Percentiles rank a stretch among this genome's conserved stretches.
phyloP scores from a whole-genome alignment of 2,888 invertebrate species.

The Acanthopleura granulata region DNA sequence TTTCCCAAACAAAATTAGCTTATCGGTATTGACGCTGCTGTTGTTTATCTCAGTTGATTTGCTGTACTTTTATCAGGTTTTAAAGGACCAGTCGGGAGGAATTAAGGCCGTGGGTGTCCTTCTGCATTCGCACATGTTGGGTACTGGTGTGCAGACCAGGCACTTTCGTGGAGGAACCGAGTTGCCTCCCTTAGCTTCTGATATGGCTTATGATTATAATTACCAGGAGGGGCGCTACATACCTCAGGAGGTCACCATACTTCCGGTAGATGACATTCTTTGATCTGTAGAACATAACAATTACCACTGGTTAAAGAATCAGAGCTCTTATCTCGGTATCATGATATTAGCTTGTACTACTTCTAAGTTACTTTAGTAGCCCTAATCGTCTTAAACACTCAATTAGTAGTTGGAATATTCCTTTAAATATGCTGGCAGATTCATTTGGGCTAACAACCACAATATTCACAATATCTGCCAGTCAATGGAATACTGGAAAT shows the following conservation, averaged over 20 bases:
- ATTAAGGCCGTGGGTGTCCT: constrained; percentile 14
- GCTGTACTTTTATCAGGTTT: background rate
- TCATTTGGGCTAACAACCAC: no score
- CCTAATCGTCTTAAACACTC: background rate
- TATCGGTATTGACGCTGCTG: no score
- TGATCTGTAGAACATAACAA: background rate
- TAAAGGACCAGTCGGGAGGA: constrained; percentile 4
- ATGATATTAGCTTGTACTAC: no score
- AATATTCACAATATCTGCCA: no score
- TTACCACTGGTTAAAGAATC: background rate
- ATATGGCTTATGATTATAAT: constrained; percentile 19
- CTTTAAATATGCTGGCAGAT: no score
- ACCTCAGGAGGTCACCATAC: constrained; percentile 6
- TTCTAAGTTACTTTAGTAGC: background rate
- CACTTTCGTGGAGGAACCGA: constrained; percentile 8
- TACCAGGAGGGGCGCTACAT: constrained; percentile 19
- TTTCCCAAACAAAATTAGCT: no score
- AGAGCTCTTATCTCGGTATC: no score
- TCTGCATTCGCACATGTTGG: constrained; percentile 16
- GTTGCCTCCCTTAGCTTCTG: constrained; percentile 16
- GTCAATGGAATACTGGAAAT: no score
- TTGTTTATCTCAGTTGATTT: background rate
- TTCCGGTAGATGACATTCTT: background rate
- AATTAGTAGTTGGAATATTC: no score
- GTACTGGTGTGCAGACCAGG: constrained; percentile 15